Percentiles rank a stretch among this genome's conserved stretches.
Conservation (phyloP, 2,113 vertebrate genomes). For the Phoenicopterus ruber region DNA sequence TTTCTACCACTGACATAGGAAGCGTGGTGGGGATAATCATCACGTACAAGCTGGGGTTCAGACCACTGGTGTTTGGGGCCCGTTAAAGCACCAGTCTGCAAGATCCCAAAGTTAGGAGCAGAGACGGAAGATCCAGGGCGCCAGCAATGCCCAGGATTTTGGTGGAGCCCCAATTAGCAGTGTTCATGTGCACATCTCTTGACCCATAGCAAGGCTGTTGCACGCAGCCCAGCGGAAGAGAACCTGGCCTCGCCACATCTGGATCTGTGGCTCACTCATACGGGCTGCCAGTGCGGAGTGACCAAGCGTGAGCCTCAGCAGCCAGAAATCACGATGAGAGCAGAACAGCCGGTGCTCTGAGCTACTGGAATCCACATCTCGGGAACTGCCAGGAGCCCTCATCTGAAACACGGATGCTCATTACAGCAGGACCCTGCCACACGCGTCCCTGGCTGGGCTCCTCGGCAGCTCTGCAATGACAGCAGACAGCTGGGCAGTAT, state of each 20-base stretch:
- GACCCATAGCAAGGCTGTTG: rapidly evolving
- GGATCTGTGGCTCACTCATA: neutral
- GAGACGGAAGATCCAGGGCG: neutral
- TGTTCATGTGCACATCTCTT: neutral
- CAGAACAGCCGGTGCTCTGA: neutral
- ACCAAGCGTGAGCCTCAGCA: rapidly evolving
- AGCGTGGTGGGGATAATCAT: neutral
- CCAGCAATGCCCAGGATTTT: neutral
- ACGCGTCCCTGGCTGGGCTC: neutral
- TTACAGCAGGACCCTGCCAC: neutral
- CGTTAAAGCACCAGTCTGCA: neutral
- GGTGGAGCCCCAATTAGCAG: neutral
- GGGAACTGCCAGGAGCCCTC: neutral
- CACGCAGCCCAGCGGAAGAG: neutral
- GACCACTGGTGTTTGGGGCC: neutral
- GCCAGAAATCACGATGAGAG: neutral
- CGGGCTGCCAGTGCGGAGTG: rapidly evolving
- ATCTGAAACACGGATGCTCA: neutral
- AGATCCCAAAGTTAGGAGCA: neutral
- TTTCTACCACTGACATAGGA: neutral
- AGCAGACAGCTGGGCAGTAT: neutral
- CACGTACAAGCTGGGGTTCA: neutral
- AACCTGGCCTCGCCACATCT: neutral
- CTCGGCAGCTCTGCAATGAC: neutral
- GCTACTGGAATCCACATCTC: neutral